Evolutionary conservation across 2,113 vertebrate species (phyloP), one percentile per base, ranked within the genome.

Genomic region (Labeo catla): DNA sequence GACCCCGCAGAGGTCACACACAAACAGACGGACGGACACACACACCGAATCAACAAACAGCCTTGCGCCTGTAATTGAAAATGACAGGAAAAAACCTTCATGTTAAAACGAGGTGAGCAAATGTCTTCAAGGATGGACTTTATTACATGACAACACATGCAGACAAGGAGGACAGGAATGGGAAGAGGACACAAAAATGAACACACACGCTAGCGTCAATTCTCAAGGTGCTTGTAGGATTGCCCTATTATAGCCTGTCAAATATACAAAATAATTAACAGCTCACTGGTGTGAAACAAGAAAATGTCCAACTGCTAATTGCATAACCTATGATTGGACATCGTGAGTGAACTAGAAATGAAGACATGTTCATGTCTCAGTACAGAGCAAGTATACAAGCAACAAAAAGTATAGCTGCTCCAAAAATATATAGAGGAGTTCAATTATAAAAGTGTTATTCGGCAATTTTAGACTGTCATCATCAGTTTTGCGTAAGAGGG

Each of bases 1-100:
- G 66, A 45, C 52, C 82, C 68, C 52, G 50, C 82, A 23, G 82
- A 84, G 68, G 82, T 84, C 81, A 83, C 81, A 52, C 15, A 61
- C 34, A 54, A 52, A 61, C 77, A 80, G 13, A 8, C 39, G 19
- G 70, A 73, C 2, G 11, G 21, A 72, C 81, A 72, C 61, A 65
- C 23, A 72, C 16, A 43, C 65, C 12, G 6, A 68, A 82, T 68
- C 80, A 83, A 66, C 81, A 66, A 65, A 68, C 9, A 36, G 34
- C 47, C 65, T n/a, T 21, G 49, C 54, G 65, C 23, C 19, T 70
- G 45, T 39, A 72, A 83, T 57, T 72, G 52, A 54, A 54, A 47
- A 52, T 21, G 81, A n/a, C 49, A 1, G 63, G 28, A 15, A 15
- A 21, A 68, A 83, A 39, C 21, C 47, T 39, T 72, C 63, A 11